phyloP scores from a whole-genome alignment of 1,140 invertebrate species.

The Drosophila saltans region DNA sequence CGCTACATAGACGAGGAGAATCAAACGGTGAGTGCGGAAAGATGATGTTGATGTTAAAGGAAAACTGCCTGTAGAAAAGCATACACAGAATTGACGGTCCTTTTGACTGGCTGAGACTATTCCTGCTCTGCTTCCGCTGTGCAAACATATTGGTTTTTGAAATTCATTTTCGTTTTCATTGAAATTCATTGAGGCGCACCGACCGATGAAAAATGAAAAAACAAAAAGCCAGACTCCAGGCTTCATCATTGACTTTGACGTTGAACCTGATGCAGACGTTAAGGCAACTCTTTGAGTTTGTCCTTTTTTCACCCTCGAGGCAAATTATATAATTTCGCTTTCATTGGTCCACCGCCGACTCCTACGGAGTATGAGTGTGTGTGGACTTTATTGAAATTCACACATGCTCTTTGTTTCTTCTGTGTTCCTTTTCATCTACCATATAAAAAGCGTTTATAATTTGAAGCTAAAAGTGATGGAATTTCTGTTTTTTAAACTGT shows the following conservation, averaged over 20 bases:
- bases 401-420: neutral
- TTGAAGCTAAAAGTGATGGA: constrained; percentile 12
- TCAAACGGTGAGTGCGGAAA: constrained; percentile 89
- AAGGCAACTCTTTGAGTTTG: constrained; percentile 59
- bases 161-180: constrained; percentile 83
- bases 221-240: constrained; percentile 39
- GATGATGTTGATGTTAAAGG: neutral
- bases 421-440: neutral
- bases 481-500: neutral
- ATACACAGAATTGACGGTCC: neutral
- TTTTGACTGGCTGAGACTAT: neutral
- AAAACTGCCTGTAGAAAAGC: neutral
- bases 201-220: constrained; percentile 54
- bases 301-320: constrained; percentile 32
- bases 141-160: constrained; percentile 77
- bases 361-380: constrained; percentile 1
- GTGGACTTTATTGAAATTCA: constrained; percentile 57
- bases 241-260: neutral
- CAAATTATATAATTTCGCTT: constrained; percentile 74
- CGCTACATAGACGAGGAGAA: constrained; percentile 93
- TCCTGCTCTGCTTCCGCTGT: constrained; percentile 29
- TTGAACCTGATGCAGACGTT: neutral
- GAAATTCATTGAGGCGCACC: constrained; percentile 72
- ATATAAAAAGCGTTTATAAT: constrained; percentile 17
- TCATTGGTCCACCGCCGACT: constrained; percentile 23